These are phyloP conservation scores for Spodoptera litura DNA, from an alignment of 1,140 invertebrate genomes.

Conservation along the genomic window DNA sequence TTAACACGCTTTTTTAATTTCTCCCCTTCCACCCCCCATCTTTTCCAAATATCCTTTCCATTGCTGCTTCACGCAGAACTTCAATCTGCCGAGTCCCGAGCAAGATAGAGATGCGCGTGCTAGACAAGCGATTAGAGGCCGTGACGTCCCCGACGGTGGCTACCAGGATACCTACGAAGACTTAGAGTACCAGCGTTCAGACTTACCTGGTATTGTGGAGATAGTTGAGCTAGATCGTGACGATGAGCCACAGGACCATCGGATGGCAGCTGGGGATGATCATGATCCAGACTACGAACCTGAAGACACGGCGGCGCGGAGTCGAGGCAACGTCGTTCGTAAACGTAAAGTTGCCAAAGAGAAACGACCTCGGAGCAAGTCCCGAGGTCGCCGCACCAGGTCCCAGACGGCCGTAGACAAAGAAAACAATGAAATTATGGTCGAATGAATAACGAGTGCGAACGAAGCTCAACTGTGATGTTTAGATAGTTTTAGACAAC, in stretches of 20 bases:
- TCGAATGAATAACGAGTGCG: constrained; percentile 64
- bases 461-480: constrained; percentile 73
- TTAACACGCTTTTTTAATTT: constrained; percentile 87
- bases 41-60: constrained; percentile 72
- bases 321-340: constrained; percentile 72
- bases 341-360: constrained; percentile 77
- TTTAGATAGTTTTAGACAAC: constrained; percentile 56
- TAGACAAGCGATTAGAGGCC: constrained; percentile 61
- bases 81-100: constrained; percentile 79
- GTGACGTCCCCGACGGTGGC: constrained; percentile 73
- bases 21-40: constrained; percentile 66
- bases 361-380: constrained; percentile 72
- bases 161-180: constrained; percentile 69
- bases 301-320: constrained; percentile 65
- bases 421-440: constrained; percentile 63
- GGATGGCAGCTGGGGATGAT: constrained; percentile 61
- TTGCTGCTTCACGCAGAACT: constrained; percentile 78
- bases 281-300: constrained; percentile 77
- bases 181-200: constrained; percentile 69
- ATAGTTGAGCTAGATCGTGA: constrained; percentile 74
- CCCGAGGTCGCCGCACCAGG: constrained; percentile 74
- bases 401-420: constrained; percentile 73
- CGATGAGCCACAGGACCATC: constrained; percentile 46
- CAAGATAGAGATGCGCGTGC: constrained; percentile 57
- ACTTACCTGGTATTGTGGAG: constrained; percentile 70